Evolutionary conservation across 2,888 invertebrate species (phyloP).

Genomic region (Parnassius apollo): DNA sequence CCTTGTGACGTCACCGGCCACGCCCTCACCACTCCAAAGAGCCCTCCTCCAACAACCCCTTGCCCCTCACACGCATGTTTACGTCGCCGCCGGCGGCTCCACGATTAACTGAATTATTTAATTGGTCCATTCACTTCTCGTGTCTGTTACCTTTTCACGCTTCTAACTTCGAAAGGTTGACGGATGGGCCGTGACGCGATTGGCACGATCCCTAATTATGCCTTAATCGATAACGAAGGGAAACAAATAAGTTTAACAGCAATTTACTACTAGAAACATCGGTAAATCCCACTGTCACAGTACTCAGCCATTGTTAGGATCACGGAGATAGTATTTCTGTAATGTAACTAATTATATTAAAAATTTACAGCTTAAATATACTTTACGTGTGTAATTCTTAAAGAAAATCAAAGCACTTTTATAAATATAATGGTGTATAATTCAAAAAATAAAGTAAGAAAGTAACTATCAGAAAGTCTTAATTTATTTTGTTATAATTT

Average conservation of each 20-base stretch:
- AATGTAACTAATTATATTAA: too few species aligned
- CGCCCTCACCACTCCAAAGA: conserved; percentile 67
- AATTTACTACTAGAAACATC: conserved; percentile 5
- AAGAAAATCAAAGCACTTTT: too few species aligned
- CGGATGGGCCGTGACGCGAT: conserved; percentile 59
- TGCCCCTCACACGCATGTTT: conserved; percentile 75
- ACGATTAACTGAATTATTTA: conserved; percentile 80
- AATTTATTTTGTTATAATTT: too few species aligned
- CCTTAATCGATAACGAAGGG: conserved; percentile 44
- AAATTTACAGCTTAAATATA: too few species aligned
- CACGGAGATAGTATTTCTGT: background rate
- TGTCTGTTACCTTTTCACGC: conserved; percentile 74
- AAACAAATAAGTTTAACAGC: conserved; percentile 16
- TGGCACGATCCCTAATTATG: conserved; percentile 61
- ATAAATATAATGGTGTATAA: too few species aligned
- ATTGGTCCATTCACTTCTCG: conserved; percentile 78
- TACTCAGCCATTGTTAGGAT: conserved; percentile 8
- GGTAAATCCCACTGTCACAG: conserved; percentile 7
- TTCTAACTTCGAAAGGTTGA: conserved; percentile 66
- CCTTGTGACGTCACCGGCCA: conserved; percentile 71
- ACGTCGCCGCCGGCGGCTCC: conserved; percentile 74
- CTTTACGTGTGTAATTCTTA: too few species aligned
- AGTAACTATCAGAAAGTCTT: too few species aligned
- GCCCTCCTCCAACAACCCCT: conserved; percentile 45
- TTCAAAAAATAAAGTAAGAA: too few species aligned